phyloP scores from a whole-genome alignment of 2,888 invertebrate genomes.

The Sminthurides aquaticus region DNA sequence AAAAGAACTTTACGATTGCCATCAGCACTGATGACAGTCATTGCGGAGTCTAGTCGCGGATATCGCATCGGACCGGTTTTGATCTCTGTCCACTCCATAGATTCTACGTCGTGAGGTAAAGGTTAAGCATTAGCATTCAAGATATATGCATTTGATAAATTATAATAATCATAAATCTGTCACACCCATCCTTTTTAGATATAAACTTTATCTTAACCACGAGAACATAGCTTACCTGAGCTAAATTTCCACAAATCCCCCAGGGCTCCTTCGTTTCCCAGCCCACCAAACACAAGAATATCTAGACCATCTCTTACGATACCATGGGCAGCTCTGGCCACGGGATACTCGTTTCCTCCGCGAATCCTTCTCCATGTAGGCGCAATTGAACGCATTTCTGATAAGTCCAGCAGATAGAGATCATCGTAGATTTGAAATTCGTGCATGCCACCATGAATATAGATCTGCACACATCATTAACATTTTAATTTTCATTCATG shows the following conservation, averaged over 20 bases:
- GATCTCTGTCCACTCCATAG: slow-evolving; percentile 26
- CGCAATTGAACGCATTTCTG: slow-evolving; percentile 8
- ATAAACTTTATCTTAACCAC: background rate
- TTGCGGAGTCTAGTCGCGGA: slow-evolving; percentile 32
- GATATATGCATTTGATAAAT: too few species aligned
- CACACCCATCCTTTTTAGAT: too few species aligned
- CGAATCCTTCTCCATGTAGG: slow-evolving; percentile 23
- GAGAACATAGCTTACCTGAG: slow-evolving; percentile 13
- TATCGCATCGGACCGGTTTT: background rate
- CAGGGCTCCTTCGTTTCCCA: slow-evolving; percentile 27
- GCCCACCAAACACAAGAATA: slow-evolving; percentile 33
- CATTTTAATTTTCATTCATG: background rate
- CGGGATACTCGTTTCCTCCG: slow-evolving; percentile 13
- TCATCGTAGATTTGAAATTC: slow-evolving; percentile 25
- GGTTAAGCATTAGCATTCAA: background rate
- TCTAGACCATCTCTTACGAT: slow-evolving; percentile 17
- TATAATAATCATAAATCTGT: too few species aligned
- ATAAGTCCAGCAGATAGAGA: slow-evolving; percentile 28
- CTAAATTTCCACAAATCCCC: slow-evolving; percentile 34
- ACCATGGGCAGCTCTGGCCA: slow-evolving; percentile 34
- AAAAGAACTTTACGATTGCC: slow-evolving; percentile 9
- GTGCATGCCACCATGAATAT: slow-evolving; percentile 33
- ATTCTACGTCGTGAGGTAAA: slow-evolving; percentile 10
- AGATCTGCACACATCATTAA: slow-evolving; percentile 21
- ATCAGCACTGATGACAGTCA: slow-evolving; percentile 21